Evolutionary conservation across 2,888 invertebrate species (phyloP), one percentile per base, ranked within the genome.

Genomic region (Lochmaea capreae): DNA sequence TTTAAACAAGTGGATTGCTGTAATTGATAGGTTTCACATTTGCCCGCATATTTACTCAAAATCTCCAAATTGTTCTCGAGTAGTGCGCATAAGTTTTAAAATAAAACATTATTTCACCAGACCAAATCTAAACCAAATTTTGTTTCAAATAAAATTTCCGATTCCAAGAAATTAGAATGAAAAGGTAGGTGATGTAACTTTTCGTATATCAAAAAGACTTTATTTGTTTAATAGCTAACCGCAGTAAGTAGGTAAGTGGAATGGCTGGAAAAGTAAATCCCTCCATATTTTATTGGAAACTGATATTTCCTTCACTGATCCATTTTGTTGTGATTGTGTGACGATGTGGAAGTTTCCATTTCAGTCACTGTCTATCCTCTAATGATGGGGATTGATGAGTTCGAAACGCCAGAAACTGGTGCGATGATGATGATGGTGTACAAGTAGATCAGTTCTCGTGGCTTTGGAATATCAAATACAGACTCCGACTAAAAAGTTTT

Each of bases 341-440:
- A 68, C 68, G 68, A 61, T 49, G 59, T 68, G 61, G 61, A 68
- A 68, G 68, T 68, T 68, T 68, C 26, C 26, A 68, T 68, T 58
- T 61, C 68, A 61, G 68, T 68, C 49, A 61, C 61, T 68, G 68
- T 68, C 61, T 68, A 61, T 61, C 42, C 14, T 68, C 68, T 68
- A 68, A 68, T 61, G 68, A 68, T 68, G 68, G 61, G 68, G 52
- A 68, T 68, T 68, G 68, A 68, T 68, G 68, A 68, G 68, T 68
- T 49, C 61, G 58, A 68, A 67, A 54, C 59, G 59, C n/a, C 52
- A 18, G 4, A 54, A 52, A 54, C 59, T 43, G 59, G 49, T 61
- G 16, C 61, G n/a, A 43, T 61, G 61, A 52, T 62, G 52, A n/a
- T 61, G 33, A 16, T 61, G 49, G 33, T 52, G 39, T 61, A 61